Conservation (phyloP, 2,888 invertebrate species). For the Stenolophus ochropezus region DNA sequence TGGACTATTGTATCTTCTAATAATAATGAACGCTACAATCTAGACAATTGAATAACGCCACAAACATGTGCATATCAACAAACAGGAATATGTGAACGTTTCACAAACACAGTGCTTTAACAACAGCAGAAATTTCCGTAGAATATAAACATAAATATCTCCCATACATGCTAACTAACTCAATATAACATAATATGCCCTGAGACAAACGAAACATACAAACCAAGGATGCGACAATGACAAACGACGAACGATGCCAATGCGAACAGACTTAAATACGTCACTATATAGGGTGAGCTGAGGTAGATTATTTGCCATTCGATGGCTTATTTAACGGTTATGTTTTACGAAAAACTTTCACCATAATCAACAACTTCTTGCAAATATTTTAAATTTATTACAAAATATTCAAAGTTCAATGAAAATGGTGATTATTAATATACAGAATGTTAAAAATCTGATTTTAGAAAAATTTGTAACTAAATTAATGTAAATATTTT, state of each 20-base stretch:
- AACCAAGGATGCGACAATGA: constrained; percentile 27
- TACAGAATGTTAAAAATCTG: too few species aligned
- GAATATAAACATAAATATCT: neutral
- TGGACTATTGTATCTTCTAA: constrained; percentile 11
- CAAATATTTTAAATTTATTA: too few species aligned
- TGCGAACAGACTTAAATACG: constrained; percentile 38
- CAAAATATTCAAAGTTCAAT: too few species aligned
- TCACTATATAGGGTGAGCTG: constrained; percentile 52
- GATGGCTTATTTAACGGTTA: constrained; percentile 15
- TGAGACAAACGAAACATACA: constrained; percentile 67
- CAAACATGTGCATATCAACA: constrained; percentile 48
- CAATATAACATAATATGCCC: constrained; percentile 67
- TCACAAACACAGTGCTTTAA: constrained; percentile 40
- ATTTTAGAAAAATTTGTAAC: too few species aligned
- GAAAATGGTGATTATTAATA: too few species aligned
- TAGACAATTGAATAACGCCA: constrained; percentile 33
- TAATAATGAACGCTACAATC: constrained; percentile 46
- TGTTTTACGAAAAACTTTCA: neutral
- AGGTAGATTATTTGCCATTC: constrained; percentile 49
- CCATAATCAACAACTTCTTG: neutral
- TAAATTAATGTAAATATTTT: too few species aligned
- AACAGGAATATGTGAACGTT: constrained; percentile 32
- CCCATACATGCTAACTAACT: constrained; percentile 50
- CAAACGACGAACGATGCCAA: constrained; percentile 38
- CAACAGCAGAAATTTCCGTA: constrained; percentile 24